These are phyloP conservation scores for Portunus trituberculatus DNA, from an alignment of 1,140 invertebrate genomes.

Conservation along the genomic window DNA sequence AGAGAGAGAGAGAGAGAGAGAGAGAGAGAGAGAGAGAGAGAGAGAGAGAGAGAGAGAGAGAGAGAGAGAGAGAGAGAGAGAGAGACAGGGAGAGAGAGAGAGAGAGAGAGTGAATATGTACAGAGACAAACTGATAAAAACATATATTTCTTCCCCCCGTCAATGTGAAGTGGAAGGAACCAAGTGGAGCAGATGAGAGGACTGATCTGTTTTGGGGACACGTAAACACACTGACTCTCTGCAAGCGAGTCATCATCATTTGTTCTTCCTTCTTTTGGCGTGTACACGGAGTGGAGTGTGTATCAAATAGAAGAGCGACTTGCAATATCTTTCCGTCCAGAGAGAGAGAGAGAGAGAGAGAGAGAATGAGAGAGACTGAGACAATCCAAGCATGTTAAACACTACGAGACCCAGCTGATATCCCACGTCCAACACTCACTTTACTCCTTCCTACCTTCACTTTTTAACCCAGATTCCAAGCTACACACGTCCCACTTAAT, in stretches of 20 bases:
- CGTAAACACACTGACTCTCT: too few relatives aligned
- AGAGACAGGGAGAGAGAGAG: conserved; percentile 47
- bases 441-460: neutral
- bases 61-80: neutral
- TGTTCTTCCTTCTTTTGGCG: too few relatives aligned
- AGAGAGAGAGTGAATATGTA: neutral
- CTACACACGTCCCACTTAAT: neutral
- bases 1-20: conserved; percentile 6
- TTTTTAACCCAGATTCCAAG: neutral
- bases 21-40: conserved; percentile 37
- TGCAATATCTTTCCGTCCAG: too few relatives aligned
- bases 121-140: neutral
- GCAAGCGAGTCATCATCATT: too few relatives aligned
- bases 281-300: too few relatives aligned
- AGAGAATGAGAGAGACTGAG: neutral
- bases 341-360: neutral
- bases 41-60: conserved; percentile 14
- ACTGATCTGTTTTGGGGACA: neutral
- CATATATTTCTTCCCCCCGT: neutral
- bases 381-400: neutral
- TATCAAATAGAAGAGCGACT: too few relatives aligned
- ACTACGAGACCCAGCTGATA: neutral
- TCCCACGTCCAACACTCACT: neutral
- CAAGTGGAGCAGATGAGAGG: neutral
- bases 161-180: neutral